phyloP scores from a whole-genome alignment of 2,888 invertebrate genomes.

The Lasioglossum lativentre region DNA sequence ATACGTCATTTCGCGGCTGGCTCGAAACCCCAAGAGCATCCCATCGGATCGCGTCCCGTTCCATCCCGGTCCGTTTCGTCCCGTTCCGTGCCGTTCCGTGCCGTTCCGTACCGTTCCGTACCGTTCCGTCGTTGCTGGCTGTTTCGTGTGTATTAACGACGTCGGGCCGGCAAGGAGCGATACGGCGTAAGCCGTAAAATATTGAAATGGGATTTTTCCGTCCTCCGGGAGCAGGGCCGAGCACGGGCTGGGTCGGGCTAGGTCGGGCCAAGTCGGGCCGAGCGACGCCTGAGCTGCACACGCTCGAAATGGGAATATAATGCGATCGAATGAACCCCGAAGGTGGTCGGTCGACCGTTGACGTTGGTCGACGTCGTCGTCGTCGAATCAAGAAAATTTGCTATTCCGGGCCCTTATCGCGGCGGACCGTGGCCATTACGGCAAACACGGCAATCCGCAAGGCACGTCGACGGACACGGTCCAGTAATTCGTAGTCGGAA shows the following conservation, averaged over 20 bases:
- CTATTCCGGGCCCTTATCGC: constrained; percentile 29
- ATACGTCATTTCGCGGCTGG: constrained; percentile 63
- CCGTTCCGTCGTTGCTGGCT: constrained; percentile 24
- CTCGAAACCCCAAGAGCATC: constrained; percentile 47
- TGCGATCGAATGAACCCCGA: constrained; percentile 57
- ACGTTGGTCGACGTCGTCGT: background rate
- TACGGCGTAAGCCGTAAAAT: constrained; percentile 75
- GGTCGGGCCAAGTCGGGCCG: background rate
- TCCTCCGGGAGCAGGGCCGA: background rate
- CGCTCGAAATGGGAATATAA: constrained; percentile 66
- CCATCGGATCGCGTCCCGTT: constrained; percentile 36
- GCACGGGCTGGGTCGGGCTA: background rate
- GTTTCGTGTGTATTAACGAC: constrained; percentile 67
- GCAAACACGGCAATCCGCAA: constrained; percentile 9
- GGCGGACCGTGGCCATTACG: background rate
- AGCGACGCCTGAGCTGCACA: constrained; percentile 34
- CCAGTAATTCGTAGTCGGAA: constrained; percentile 53
- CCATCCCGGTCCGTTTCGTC: background rate
- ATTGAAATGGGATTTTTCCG: constrained; percentile 75
- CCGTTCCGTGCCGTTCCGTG: background rate
- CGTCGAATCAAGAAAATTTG: constrained; percentile 36
- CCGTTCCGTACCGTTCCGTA: background rate
- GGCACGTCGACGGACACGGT: background rate
- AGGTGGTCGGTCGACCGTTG: background rate
- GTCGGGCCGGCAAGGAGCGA: constrained; percentile 64